phyloP scores from a whole-genome alignment of 2,797 vertebrate genomes.

The Coregonus ussuriensis region DNA sequence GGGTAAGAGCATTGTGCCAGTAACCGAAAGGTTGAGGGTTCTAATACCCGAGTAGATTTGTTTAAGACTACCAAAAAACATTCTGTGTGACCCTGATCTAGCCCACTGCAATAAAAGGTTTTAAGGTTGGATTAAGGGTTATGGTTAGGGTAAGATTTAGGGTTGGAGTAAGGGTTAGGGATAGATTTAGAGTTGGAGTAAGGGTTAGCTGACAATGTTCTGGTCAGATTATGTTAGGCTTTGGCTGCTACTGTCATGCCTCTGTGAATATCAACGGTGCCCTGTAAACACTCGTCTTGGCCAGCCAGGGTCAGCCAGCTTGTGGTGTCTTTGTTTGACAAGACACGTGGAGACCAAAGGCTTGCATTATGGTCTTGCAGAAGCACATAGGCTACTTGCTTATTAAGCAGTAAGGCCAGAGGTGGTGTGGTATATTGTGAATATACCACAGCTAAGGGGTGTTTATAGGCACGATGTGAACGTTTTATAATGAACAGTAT shows the following conservation, averaged over 20 bases:
- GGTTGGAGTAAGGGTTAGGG: no score
- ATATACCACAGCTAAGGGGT: neutral
- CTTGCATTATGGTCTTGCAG: neutral
- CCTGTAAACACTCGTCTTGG: slow-evolving; percentile 49
- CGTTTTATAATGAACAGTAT: no score
- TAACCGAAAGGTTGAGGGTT: no score
- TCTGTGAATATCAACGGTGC: slow-evolving; percentile 61
- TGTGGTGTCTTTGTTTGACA: slow-evolving; percentile 16
- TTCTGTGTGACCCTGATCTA: no score
- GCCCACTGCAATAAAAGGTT: no score
- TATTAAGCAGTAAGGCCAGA: neutral
- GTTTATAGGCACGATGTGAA: neutral
- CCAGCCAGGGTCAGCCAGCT: slow-evolving; percentile 8
- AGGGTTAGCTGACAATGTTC: slow-evolving; percentile 6
- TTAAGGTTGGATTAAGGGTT: neutral
- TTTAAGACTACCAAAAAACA: no score
- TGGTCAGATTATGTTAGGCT: slow-evolving; percentile 13
- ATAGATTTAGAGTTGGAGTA: neutral
- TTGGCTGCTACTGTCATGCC: slow-evolving; percentile 42
- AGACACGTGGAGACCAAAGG: neutral
- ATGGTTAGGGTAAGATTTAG: neutral
- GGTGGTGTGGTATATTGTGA: neutral
- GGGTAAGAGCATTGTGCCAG: no score
- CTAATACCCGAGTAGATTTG: neutral
- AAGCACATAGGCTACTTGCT: neutral